A percentile compares a stretch with the other conserved stretches of the same genome.
Evolutionary conservation across 2,888 invertebrate species (phyloP).

Genomic region (Steinernema carpocapsae): DNA sequence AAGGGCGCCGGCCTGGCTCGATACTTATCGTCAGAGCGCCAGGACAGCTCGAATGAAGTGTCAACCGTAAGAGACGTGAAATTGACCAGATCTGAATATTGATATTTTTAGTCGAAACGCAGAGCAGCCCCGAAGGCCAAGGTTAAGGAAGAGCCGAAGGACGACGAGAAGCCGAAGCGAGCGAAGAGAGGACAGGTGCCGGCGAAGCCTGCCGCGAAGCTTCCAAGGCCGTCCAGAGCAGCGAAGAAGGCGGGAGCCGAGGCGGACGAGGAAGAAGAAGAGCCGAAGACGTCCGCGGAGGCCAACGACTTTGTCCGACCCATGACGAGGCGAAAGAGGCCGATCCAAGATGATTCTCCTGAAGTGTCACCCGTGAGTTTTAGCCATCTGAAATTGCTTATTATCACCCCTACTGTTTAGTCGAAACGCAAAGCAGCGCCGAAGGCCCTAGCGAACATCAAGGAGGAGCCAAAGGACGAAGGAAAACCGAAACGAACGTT

Average conservation of each 20-base stretch:
- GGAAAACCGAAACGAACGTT: background rate
- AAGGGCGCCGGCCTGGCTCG: background rate
- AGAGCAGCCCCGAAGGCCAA: background rate
- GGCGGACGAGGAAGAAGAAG: background rate
- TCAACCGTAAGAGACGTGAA: background rate
- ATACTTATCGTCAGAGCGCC: background rate
- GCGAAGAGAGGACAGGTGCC: conserved; percentile 1
- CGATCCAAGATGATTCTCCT: too few species aligned
- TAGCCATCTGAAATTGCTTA: too few species aligned
- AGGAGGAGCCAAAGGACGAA: background rate
- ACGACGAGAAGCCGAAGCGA: background rate
- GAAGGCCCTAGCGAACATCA: background rate
- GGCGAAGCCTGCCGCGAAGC: background rate
- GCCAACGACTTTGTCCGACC: too few species aligned
- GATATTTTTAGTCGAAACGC: background rate
- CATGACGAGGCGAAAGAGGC: too few species aligned
- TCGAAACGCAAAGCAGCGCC: background rate
- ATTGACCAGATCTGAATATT: too few species aligned
- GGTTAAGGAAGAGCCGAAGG: background rate
- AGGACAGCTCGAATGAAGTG: background rate
- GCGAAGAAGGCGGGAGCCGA: background rate
- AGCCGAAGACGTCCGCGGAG: too few species aligned
- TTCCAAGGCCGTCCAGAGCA: too few species aligned
- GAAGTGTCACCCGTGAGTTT: too few species aligned
- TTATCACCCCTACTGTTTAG: too few species aligned